Evolutionary conservation across 2,797 vertebrate species (phyloP), one percentile per base, ranked within the genome.

Genomic region (Lithobates pipiens): DNA sequence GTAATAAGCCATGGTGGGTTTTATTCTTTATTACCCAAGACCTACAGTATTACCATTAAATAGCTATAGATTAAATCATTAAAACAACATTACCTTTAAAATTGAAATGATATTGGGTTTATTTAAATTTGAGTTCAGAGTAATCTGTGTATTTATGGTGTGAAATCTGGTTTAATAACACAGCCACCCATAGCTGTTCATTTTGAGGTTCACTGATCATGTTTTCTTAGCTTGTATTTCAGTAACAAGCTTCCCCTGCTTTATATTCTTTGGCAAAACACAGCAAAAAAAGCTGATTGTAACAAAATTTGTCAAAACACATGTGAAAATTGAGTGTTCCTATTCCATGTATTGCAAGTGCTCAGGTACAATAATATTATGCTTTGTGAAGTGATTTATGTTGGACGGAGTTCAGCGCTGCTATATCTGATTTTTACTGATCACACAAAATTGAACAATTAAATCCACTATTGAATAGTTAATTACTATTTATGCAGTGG

Each of bases 341-440:
- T 67, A 77, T 80, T 54, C 42, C 57, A 54, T 75, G 78, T 70
- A 85, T 76, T 61, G 34, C 50, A 80, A 81, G 61, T 73, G 29
- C 46, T 27, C 67, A 86, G 85, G 80, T 63, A 82, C 69, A 82
- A 86, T 82, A 86, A 86, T 86, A 86, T 77, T 86, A 82, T 86
- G 67, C 21, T 86, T 82, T 65, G 68, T 21, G 34, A 77, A 86
- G 54, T 77, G 67, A 82, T 77, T 86, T 77, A 86, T 39, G 61
- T 82, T 82, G 75, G 79, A 81, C 27, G 3, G 3, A 54, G 61
- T 77, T 82, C 85, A 86, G 27, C 65, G 42, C 34, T 76, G 69
- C 18, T 29, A 76, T 80, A 6, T 80, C 50, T 80, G 71, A 76
- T 69, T 86, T 29, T 63, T 57, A 54, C 65, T 86, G 36, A 71